Conservation (phyloP, 1,140 invertebrate genomes). For the Lethocerus indicus region DNA sequence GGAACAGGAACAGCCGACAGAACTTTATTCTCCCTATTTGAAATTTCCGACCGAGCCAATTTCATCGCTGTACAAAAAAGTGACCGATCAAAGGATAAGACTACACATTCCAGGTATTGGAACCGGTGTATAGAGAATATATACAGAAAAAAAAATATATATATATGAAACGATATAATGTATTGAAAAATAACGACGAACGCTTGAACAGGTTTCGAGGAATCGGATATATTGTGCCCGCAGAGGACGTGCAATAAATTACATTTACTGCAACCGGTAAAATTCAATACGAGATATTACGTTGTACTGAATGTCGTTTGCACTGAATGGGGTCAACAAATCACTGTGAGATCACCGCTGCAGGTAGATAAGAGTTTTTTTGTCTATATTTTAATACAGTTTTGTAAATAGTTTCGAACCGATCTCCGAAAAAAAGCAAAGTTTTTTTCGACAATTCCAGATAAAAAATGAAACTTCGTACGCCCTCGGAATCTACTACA, state of each 20-base stretch:
- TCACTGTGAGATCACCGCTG: conserved; percentile 53
- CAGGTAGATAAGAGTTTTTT: conserved; percentile 32
- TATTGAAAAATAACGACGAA: too few species aligned
- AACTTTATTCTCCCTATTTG: conserved; percentile 22
- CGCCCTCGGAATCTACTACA: conserved; percentile 53
- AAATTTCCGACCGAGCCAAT: conserved; percentile 32
- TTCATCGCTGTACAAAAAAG: conserved; percentile 32
- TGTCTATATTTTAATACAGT: neutral
- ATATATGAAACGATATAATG: too few species aligned
- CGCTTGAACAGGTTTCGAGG: conserved; percentile 43
- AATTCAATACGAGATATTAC: conserved; percentile 47
- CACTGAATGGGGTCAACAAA: conserved; percentile 37
- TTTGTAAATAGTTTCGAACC: neutral
- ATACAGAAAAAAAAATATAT: too few species aligned
- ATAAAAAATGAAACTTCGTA: conserved; percentile 62
- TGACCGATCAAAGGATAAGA: conserved; percentile 39
- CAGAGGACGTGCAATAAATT: conserved; percentile 47
- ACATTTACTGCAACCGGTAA: conserved; percentile 45
- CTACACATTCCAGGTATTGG: conserved; percentile 32
- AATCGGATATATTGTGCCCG: conserved; percentile 49
- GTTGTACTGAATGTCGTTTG: conserved; percentile 43
- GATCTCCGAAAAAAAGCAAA: neutral
- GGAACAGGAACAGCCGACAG: conserved; percentile 13
- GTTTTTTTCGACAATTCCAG: conserved; percentile 25
- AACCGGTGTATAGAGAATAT: too few species aligned